Evolutionary conservation across 2,888 invertebrate species (phyloP), one percentile per base, ranked within the genome.

Genomic region (Matsumyia berberina): DNA sequence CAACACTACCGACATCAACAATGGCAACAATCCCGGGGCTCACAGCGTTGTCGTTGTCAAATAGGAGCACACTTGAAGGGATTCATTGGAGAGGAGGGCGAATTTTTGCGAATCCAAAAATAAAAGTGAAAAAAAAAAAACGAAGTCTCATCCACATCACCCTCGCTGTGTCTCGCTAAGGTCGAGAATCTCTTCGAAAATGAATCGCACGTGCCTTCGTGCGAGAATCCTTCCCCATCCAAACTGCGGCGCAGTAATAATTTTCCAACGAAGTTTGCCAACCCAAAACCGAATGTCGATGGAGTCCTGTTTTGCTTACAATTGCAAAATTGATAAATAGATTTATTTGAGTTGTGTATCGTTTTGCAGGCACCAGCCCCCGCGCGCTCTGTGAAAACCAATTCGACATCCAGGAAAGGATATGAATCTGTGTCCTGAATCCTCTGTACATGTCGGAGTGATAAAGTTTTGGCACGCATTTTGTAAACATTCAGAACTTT

Each of bases 321-420:
- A 53, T 55, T 67, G 46, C 76, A n/a, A 67, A 77, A 78, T 78
- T 78, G 78, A 78, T 78, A 78, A 78, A 78, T 64, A 62, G 70
- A 78, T 78, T 70, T 78, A 70, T 78, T 78, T 78, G 46, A 57
- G 55, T 62, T 70, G 58, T 76, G 42, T 60, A 37, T 57, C 35
- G 64, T 46, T 64, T 39, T 62, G 60, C 62, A 53, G 62, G 62
- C 57, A 33, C 15, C 33, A 53, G 8, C 15, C 19, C 39, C n/a
- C n/a, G 4, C 39, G 1, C 1, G 11, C 5, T 24, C 19, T n/a
- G n/a, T n/a, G 4, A 49, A n/a, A 15, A 19, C 24, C 24, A 24
- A 24, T 24, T 24, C 24, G 24, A 24, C 42, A 46, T 35, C 37
- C n/a, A n/a, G 29, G 9, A 33, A 35, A 42, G 29, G 51, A 64